Percentiles rank a stretch among this genome's conserved stretches.
phyloP scores from a whole-genome alignment of 2,888 invertebrate genomes.

The Calliopum simillimum region DNA sequence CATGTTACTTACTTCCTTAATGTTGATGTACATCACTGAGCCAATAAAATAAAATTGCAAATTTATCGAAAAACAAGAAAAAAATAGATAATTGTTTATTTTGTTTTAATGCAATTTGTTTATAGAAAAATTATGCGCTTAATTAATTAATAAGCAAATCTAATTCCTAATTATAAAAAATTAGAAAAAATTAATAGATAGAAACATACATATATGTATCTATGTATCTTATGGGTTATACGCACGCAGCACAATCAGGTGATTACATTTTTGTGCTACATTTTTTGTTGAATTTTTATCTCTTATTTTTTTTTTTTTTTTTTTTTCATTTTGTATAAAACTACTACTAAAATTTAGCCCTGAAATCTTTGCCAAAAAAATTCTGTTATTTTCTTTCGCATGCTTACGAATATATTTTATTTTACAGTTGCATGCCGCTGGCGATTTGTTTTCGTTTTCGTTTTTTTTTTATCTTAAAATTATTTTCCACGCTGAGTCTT shows the following conservation, averaged over 20 bases:
- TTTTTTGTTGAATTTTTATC: not conserved
- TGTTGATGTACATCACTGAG: no score
- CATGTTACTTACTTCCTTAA: no score
- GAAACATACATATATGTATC: not conserved
- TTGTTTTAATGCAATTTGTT: no score
- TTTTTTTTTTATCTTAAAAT: not conserved
- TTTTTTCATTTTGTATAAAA: constrained; percentile 42
- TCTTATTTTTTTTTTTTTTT: constrained; percentile 45
- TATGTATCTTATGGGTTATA: not conserved
- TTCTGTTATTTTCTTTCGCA: constrained; percentile 40
- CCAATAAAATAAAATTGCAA: no score
- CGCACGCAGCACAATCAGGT: constrained; percentile 9
- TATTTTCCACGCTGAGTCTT: not conserved
- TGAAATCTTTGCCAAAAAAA: constrained; percentile 62
- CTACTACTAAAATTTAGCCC: constrained; percentile 59
- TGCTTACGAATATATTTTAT: constrained; percentile 28
- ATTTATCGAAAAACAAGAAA: no score
- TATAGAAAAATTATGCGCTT: constrained; percentile 1
- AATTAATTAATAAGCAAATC: constrained; percentile 17
- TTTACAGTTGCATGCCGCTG: constrained; percentile 16
- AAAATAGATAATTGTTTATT: not conserved
- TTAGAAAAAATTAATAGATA: not conserved
- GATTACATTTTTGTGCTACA: constrained; percentile 2
- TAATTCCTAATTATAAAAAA: constrained; percentile 18
- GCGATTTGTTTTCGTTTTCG: not conserved